Evolutionary conservation across 2,797 vertebrate genomes (phyloP).

Genomic region (Lycodopsis pacificus): DNA sequence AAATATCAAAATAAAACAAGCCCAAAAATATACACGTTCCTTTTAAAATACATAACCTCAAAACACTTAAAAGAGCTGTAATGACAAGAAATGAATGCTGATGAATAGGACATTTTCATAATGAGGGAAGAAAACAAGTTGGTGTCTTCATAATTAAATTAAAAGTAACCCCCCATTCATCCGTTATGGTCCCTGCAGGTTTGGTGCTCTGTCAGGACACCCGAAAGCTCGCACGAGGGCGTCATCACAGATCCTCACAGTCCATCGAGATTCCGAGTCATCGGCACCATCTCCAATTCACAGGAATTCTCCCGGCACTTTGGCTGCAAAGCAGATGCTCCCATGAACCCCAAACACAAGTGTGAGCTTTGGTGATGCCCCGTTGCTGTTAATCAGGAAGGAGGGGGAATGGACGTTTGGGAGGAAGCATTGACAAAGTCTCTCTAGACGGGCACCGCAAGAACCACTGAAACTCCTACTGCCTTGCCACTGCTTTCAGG

Average conservation of each 20-base stretch:
- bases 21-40: background rate
- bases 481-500: conserved; percentile 57
- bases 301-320: conserved; percentile 93
- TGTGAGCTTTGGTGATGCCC: conserved; percentile 94
- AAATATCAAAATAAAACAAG: background rate
- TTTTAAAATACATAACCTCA: background rate
- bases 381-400: background rate
- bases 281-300: conserved; percentile 95
- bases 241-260: conserved; percentile 97
- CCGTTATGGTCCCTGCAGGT: conserved; percentile 82
- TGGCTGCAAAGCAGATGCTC: conserved; percentile 85
- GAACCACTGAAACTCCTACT: conserved; percentile 59
- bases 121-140: background rate
- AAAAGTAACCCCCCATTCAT: background rate
- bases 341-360: conserved; percentile 95
- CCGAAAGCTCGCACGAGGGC: conserved; percentile 95
- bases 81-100: background rate
- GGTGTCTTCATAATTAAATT: background rate
- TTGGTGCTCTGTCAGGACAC: conserved; percentile 95
- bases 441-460: conserved; percentile 41
- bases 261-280: conserved; percentile 94
- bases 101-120: background rate
- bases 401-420: conserved; percentile 35
- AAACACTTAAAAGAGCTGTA: background rate
- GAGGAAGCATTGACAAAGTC: conserved; percentile 39